Evolutionary conservation across 37 sponge, comb jelly and placozoan genomes (phyloP).

Genomic region (Hexactinellida sp.): DNA sequence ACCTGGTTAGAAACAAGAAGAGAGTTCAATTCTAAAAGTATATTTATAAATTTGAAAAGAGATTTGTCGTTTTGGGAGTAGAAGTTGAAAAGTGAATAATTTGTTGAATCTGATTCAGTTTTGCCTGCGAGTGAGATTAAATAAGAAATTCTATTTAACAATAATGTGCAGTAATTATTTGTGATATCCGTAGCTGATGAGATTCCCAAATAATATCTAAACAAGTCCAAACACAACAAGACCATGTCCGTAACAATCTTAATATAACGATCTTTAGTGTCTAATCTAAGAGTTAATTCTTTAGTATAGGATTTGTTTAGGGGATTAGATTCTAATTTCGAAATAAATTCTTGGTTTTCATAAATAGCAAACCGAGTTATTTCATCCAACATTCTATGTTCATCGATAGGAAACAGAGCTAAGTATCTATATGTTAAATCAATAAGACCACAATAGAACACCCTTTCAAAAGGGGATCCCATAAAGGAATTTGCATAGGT

Average conservation of each 20-base stretch:
- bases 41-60: neutral
- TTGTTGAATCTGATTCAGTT: neutral
- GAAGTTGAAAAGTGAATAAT: neutral
- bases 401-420: neutral
- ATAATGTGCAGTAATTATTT: neutral
- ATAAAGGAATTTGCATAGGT: neutral
- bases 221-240: neutral
- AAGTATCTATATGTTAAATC: neutral
- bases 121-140: neutral
- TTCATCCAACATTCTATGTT: neutral
- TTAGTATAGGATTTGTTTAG: neutral
- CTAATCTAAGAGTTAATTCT: neutral
- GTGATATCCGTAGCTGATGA: neutral
- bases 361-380: neutral
- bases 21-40: neutral
- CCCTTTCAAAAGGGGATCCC: neutral
- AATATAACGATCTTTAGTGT: neutral
- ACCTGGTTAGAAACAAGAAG: neutral
- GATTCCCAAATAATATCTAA: neutral
- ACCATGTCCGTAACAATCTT: neutral
- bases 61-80: neutral
- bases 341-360: neutral
- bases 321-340: neutral
- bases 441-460: neutral
- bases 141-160: neutral